These are phyloP conservation scores for Torymus aiolomorphi DNA, from an alignment of 2,888 invertebrate genomes.

Conservation along the genomic window DNA sequence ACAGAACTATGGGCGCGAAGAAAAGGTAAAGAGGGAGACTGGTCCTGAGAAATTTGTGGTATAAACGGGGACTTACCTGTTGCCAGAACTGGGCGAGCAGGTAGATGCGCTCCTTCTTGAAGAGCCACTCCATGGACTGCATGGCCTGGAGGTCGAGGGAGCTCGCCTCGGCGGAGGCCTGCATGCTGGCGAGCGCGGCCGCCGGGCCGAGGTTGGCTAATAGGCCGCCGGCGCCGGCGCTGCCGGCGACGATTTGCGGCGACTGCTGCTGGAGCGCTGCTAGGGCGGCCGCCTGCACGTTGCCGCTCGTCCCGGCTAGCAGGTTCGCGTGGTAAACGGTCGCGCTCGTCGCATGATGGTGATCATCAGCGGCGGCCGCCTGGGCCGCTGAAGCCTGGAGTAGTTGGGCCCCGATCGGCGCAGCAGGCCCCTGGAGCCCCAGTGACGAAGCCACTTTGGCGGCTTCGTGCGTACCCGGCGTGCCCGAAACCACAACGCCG, in stretches of 20 bases:
- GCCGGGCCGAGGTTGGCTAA: conserved; percentile 71
- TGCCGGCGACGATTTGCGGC: no score
- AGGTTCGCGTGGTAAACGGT: conserved; percentile 75
- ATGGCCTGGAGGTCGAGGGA: conserved; percentile 95
- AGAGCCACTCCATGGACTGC: conserved; percentile 97
- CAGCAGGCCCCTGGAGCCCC: conserved; percentile 76
- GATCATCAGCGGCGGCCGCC: conserved; percentile 52
- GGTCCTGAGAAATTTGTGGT: conserved; percentile 5
- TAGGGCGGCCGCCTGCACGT: conserved; percentile 69
- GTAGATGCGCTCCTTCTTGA: conserved; percentile 96
- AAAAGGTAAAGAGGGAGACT: not conserved
- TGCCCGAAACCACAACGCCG: conserved; percentile 66
- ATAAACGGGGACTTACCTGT: conserved; percentile 83
- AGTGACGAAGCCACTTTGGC: conserved; percentile 76
- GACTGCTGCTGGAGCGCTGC: conserved; percentile 68
- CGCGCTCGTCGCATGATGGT: conserved; percentile 59
- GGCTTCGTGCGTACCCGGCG: conserved; percentile 73
- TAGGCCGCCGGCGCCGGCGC: conserved; percentile 64
- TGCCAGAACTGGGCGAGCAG: conserved; percentile 96
- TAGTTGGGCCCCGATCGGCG: conserved; percentile 75
- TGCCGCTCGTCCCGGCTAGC: conserved; percentile 73
- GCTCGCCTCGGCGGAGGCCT: conserved; percentile 83
- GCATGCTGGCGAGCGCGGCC: conserved; percentile 80
- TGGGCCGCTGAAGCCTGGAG: conserved; percentile 69
- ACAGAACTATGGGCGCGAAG: not conserved